Conservation (phyloP, 2,113 vertebrate species). For the Cynopterus brachyotis region DNA sequence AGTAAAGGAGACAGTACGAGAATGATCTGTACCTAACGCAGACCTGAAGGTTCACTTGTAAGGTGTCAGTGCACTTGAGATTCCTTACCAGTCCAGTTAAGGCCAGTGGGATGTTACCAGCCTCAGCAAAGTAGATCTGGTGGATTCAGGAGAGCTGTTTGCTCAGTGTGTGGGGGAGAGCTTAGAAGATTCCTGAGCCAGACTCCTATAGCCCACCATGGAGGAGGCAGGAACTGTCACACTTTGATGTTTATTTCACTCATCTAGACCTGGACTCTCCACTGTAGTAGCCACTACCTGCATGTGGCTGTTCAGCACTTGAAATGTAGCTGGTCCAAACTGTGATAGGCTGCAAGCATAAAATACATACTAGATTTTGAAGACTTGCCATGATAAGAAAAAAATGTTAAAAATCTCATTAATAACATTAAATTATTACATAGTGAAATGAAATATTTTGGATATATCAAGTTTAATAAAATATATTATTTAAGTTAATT, state of each 20-base stretch:
- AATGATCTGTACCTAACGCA: background rate
- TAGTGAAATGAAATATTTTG: constrained; percentile 11
- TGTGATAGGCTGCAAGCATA: background rate
- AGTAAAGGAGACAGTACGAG: background rate
- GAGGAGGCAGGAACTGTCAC: background rate
- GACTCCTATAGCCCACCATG: background rate
- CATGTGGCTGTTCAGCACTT: background rate
- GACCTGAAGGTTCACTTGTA: background rate
- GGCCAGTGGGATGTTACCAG: background rate
- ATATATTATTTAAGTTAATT: background rate
- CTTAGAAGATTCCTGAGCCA: background rate
- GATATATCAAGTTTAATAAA: constrained; percentile 14
- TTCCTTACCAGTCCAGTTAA: background rate
- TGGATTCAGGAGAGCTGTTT: background rate
- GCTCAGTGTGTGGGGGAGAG: background rate
- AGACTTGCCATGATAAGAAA: background rate
- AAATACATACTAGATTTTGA: background rate
- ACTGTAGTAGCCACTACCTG: background rate
- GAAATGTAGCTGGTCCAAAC: background rate
- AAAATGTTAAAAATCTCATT: background rate
- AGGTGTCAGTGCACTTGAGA: background rate
- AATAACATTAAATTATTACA: background rate
- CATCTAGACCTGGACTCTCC: background rate
- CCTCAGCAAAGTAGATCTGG: background rate
- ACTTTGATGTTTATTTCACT: background rate